These are phyloP conservation scores for Acipenser oxyrinchus DNA, from an alignment of 2,797 vertebrate species.

Conservation along the genomic window DNA sequence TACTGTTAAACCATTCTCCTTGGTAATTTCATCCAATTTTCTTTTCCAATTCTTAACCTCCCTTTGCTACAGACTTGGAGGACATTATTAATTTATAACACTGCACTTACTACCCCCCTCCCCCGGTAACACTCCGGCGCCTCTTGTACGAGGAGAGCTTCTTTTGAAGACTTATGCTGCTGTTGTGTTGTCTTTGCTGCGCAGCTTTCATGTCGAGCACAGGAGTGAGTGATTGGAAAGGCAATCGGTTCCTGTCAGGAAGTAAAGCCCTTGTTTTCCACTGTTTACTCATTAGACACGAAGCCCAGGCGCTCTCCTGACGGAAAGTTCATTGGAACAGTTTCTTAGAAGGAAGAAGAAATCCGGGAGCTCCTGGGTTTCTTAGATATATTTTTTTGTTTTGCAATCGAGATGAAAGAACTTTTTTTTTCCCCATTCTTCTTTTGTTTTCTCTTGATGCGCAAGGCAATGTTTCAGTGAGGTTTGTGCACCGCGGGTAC, in stretches of 20 bases:
- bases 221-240: slow-evolving; percentile 48
- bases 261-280: slow-evolving; percentile 33
- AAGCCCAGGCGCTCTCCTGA: slow-evolving; percentile 43
- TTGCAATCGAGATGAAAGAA: no score
- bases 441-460: slow-evolving; percentile 58
- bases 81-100: no score
- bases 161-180: slow-evolving; percentile 29
- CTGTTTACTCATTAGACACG: slow-evolving; percentile 51
- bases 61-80: no score
- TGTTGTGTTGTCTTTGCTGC: slow-evolving; percentile 42
- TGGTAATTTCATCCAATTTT: no score
- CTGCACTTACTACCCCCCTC: slow-evolving; percentile 7
- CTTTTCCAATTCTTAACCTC: no score
- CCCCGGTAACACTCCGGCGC: slow-evolving; percentile 41
- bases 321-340: slow-evolving; percentile 36
- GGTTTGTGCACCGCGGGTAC: slow-evolving; percentile 56
- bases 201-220: slow-evolving; percentile 35
- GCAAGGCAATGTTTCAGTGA: slow-evolving; percentile 55
- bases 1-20: no score
- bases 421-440: slow-evolving; percentile 25
- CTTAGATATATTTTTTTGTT: no score
- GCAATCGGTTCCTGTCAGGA: slow-evolving; percentile 38
- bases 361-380: slow-evolving; percentile 13
- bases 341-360: slow-evolving; percentile 37
- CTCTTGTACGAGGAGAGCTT: slow-evolving; percentile 16